Evolutionary conservation across 1,140 invertebrate species (phyloP), one percentile per base, ranked within the genome.

Genomic region (Drosophila varians): DNA sequence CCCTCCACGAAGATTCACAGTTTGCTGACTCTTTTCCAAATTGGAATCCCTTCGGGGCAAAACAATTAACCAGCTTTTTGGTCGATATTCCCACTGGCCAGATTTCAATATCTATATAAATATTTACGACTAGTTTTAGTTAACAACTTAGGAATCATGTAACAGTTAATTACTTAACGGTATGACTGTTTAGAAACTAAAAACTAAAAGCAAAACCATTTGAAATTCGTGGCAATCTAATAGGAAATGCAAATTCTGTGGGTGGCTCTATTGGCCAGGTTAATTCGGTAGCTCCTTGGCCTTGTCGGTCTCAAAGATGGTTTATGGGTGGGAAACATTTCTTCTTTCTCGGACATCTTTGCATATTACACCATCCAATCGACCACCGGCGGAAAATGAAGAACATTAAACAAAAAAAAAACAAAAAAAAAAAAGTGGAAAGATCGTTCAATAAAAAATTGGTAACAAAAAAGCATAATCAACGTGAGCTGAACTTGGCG

Each of bases 391-490:
- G 42, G 14, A 64, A 64, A 38, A 47, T 19, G 53, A 12, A 4
- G 19, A 21, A 38, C 18, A 28, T 34, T 21, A 60, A 56, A 60
- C 36, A 34, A 9, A 0, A 9, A 28, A 28, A 28, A 28, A 28
- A n/a, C n/a, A n/a, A n/a, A n/a, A n/a, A n/a, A n/a, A n/a, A n/a
- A n/a, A n/a, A n/a, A n/a, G n/a, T n/a, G 28, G 9, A 31, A 31
- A 16, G 36, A 64, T 28, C 40, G 60, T 61, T 64, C 60, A 61
- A 64, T 64, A 61, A 64, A 64, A 64, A 64, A 64, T 64, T 64
- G 60, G 60, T 19, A 61, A 64, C 14, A 61, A 64, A 64, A 61
- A 64, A 64, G 28, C 60, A 64, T 64, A 64, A 61, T 64, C 60
- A 64, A 64, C 60, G 6, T 61, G 60, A 38, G 43, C 16, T 64